Conservation (phyloP, 1,140 invertebrate genomes). For the Platyscapa corneri region DNA sequence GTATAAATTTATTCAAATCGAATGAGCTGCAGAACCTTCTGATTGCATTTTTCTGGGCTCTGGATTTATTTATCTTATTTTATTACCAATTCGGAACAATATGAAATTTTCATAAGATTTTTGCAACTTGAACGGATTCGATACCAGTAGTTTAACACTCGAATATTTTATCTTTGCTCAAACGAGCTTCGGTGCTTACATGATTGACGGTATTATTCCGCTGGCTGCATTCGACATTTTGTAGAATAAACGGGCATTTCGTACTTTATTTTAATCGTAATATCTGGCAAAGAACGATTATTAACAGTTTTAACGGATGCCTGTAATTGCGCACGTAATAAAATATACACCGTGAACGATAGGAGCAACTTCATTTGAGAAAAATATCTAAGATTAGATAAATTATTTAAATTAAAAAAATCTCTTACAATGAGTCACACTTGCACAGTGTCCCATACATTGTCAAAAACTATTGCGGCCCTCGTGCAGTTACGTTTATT, state of each 20-base stretch:
- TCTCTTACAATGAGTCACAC: too few relatives aligned
- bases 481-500: too few relatives aligned
- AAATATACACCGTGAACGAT: not conserved
- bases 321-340: not conserved
- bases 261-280: not conserved
- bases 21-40: not conserved
- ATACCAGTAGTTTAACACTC: too few relatives aligned
- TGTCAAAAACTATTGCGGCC: too few relatives aligned
- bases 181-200: not conserved
- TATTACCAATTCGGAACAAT: too few relatives aligned
- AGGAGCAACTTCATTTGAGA: too few relatives aligned
- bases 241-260: not conserved
- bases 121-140: not conserved
- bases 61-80: too few relatives aligned
- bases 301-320: not conserved
- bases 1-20: conserved; percentile 29
- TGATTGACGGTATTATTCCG: not conserved
- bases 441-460: too few relatives aligned
- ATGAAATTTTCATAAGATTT: too few relatives aligned
- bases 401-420: too few relatives aligned
- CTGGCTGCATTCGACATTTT: not conserved
- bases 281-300: not conserved
- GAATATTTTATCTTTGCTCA: not conserved
- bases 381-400: too few relatives aligned
- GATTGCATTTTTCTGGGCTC: not conserved